phyloP scores from a whole-genome alignment of 2,113 vertebrate genomes.

The Benitochromis conjunctus region DNA sequence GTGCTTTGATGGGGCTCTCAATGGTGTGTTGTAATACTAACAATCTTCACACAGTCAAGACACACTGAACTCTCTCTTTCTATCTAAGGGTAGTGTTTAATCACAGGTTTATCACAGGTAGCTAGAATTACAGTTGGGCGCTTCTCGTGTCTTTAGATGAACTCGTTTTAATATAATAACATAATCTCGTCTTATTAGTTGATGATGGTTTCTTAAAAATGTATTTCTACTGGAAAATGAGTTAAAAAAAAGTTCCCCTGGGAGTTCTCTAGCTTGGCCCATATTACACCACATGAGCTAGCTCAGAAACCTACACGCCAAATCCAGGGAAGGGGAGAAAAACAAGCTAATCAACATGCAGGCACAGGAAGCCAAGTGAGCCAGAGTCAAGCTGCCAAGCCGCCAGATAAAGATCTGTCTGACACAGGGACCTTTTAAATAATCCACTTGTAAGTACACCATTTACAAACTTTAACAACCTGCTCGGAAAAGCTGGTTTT shows the following conservation, averaged over 20 bases:
- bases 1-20: background rate
- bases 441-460: conserved; percentile 67
- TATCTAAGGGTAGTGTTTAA: background rate
- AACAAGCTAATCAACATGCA: conserved; percentile 69
- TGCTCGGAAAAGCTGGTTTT: conserved; percentile 20
- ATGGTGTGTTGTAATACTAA: background rate
- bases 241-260: background rate
- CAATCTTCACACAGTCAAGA: background rate
- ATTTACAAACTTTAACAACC: conserved; percentile 61
- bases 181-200: background rate
- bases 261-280: background rate
- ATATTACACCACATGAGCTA: conserved; percentile 38
- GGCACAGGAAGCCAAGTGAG: conserved; percentile 44
- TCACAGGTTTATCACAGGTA: background rate
- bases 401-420: conserved; percentile 64
- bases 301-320: conserved; percentile 15
- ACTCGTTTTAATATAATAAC: background rate
- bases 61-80: background rate
- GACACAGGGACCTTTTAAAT: conserved; percentile 65
- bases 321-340: conserved; percentile 4
- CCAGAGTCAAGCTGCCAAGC: conserved; percentile 55
- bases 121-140: background rate
- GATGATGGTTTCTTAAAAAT: background rate
- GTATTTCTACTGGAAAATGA: background rate
- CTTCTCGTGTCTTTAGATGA: background rate